Base-by-base conservation (phyloP, 2,888 invertebrate species). In the Limenitis camilla region DNA sequence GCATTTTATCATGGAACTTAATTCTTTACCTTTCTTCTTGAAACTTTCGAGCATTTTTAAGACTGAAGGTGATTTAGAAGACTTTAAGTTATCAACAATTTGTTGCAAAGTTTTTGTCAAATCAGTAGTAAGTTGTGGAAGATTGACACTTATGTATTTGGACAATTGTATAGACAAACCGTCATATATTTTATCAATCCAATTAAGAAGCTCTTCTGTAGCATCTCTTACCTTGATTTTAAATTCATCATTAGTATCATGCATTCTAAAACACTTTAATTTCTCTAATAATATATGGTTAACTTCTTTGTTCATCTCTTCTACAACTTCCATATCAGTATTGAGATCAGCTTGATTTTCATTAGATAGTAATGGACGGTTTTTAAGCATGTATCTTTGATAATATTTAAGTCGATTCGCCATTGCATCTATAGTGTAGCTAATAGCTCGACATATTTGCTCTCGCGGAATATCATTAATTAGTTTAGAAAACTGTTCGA, bases 141-240 rank as follows among this genome's bases (percentile, higher is more conserved):
- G 59, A 52, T 76, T 66, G 19, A 74, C 52, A 55, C 74, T 74
- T 19, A 83, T 62, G 52, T 80, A 73, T 56, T 76, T 78, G 44
- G 74, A 72, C 28, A 84, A 53, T 40, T 64, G 64, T 7, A 71
- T 61, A n/a, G 78, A 69, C 28, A 84, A 54, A 28, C 65, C 72
- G 66, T 86, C 85, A 50, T 74, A 65, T 48, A 81, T 79, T 69
- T 74, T 79, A 61, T 87, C 87, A 41, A 82, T 53, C 84, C 84
- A 87, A 32, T 68, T 49, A 19, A 81, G 64, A 39, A 86, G 68
- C 52, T 84, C 77, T 40, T 82, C 76, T 2, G 64, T 56, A 40
- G 65, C 65, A 30, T 64, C 59, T 27, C 63, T 63, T 7, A 78
- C 50, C 60, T 78, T 71, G 5, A 74, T 32, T 49, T 61, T 68